Evolutionary conservation across 2,797 vertebrate species (phyloP), one percentile per base, ranked within the genome.

Genomic region (Pyrocephalus nanus): DNA sequence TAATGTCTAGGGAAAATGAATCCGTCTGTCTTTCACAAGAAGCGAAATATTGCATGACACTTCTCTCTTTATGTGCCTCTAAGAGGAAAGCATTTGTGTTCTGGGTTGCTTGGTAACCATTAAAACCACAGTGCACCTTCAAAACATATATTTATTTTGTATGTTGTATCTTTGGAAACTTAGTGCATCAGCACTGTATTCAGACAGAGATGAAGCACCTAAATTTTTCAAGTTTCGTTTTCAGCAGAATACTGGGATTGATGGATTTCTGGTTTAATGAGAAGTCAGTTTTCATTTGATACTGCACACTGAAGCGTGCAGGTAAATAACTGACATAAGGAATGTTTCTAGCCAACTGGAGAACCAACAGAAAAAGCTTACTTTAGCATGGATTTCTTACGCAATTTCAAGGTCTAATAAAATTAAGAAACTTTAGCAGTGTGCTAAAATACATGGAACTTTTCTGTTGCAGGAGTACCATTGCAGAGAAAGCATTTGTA

Each of bases 41-140:
- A 72, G 20, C 18, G 21, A 40, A 81, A 48, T 86, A 86, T 13
- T 55, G 6, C 17, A 2, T 38, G 60, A 69, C 45, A 12, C 53
- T 93, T 38, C 26, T 36, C 21, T 79, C 43, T 78, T 9, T 40
- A 14, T 34, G 11, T 66, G 32, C 51, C 73, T 92, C 79, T 26
- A 25, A 67, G 65, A 84, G 34, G 69, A 89, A 91, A 38, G 48
- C 36, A 21, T 51, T 77, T 50, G 15, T 86, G 47, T 85, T 91
- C 53, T 20, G 66, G 67, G 95, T 96, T 97, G 95, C 95, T 85
- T 93, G 91, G 94, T 94, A 96, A 95, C 97, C 75, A 77, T 78
- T 93, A 81, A 96, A 96, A 91, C 36, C 81, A 54, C 27, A 69
- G 78, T 64, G 72, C 47, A 91, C 90, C 81, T 95, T 78, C 86